phyloP scores from a whole-genome alignment of 2,113 vertebrate genomes.

The Chlorodrepanis virens region DNA sequence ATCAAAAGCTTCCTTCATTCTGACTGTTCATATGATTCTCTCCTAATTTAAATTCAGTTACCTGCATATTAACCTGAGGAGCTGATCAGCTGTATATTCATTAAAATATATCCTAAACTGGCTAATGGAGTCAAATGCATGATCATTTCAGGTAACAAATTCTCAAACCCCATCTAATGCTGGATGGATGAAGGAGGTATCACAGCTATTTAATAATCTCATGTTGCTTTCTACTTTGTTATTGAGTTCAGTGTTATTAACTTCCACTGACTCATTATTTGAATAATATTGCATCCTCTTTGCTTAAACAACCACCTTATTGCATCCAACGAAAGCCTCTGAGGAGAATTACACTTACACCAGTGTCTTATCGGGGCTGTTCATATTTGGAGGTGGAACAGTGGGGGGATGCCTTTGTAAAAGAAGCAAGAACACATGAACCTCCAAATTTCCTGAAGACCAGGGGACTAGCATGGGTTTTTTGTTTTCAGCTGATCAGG shows the following conservation, averaged over 20 bases:
- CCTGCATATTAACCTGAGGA: background rate
- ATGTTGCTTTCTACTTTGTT: background rate
- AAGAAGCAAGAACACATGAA: background rate
- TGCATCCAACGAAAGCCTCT: background rate
- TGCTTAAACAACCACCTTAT: background rate
- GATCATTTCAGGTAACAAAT: background rate
- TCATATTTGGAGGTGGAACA: background rate
- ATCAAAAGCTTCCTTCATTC: background rate
- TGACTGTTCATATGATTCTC: background rate
- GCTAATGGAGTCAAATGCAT: background rate
- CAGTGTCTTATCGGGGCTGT: background rate
- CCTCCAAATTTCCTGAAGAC: background rate
- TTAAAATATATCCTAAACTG: background rate
- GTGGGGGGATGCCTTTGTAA: rapidly evolving
- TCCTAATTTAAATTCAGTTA: background rate
- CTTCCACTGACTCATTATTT: background rate
- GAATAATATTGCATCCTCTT: background rate
- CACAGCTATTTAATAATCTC: background rate
- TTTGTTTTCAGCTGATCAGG: background rate
- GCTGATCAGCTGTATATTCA: background rate
- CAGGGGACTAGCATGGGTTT: background rate
- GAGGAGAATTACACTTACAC: background rate
- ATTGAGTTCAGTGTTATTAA: background rate
- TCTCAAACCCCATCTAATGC: background rate
- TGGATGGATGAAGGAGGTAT: background rate